Base-by-base conservation (phyloP, 2,797 vertebrate genomes). In the Manis crassicaudata region DNA sequence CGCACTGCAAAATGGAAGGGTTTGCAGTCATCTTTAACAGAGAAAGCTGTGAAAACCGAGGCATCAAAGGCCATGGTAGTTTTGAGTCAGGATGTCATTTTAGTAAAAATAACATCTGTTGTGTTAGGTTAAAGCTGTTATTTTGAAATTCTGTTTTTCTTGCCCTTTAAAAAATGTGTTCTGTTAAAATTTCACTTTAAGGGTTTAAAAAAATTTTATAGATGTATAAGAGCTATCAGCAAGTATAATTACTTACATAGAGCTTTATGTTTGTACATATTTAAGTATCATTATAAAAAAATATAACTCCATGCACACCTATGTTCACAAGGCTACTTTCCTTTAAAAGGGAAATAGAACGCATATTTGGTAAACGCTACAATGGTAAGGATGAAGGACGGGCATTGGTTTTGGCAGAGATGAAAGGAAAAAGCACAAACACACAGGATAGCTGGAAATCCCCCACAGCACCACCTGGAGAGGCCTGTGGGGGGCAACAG, bases 391-490 rank as follows among this genome's bases (percentile, higher is more conserved):
- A 77, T 56, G 46, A 37, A 95, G 43, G 23, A 67, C n/a, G 20
- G 12, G 73, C 54, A 70, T 70, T 52, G 1, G 4, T 83, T 93
- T 46, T 70, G 46, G 91, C 37, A 91, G 68, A 92, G 65, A 96
- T 67, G 13, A 85, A 77, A 95, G 72, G 63, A 70, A 76, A 96
- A 96, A 91, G n/a, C 20, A 46, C 5, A 32, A 82, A 80, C 50
- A 92, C 29, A n/a, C 12, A 32, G 52, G 72, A 21, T 14, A 25
- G 23, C 46, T 12, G 10, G 32, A 35, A 72, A 20, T 52, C 35
- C 7, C 17, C 0, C 3, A 63, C 6, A 84, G 67, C 37, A 63
- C 40, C 27, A 37, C 58, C 68, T 32, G 52, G 40, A 93, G 11
- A 25, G 11, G 10, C 25, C 32, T 54, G 17, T 14, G 52, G 58